Evolutionary conservation across 2,888 invertebrate genomes (phyloP).

Genomic region (Ennomos erosarius): DNA sequence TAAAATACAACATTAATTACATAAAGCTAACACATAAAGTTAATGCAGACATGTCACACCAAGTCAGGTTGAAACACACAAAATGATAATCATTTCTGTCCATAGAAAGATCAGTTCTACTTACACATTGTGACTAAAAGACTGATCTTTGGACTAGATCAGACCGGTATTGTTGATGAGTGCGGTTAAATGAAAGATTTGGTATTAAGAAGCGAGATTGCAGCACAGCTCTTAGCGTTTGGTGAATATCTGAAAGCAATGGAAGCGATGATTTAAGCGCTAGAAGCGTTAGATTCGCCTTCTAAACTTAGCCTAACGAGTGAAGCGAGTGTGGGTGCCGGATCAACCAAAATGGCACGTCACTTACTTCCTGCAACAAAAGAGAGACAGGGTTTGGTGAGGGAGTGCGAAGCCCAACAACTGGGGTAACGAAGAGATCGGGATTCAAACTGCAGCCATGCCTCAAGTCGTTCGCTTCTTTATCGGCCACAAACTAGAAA

Average conservation of each 20-base stretch:
- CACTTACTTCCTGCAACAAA: slow-evolving; percentile 86
- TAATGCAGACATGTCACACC: slow-evolving; percentile 51
- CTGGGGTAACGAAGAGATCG: slow-evolving; percentile 60
- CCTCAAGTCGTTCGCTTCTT: slow-evolving; percentile 58
- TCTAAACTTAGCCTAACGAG: slow-evolving; percentile 77
- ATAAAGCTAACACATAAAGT: slow-evolving; percentile 55
- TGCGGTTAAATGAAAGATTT: slow-evolving; percentile 56
- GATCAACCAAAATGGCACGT: slow-evolving; percentile 80
- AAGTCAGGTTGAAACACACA: slow-evolving; percentile 41
- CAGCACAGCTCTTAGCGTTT: slow-evolving; percentile 58
- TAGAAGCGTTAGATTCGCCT: slow-evolving; percentile 73
- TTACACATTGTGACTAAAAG: slow-evolving; percentile 48
- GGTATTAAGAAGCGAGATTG: slow-evolving; percentile 59
- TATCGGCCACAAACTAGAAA: slow-evolving; percentile 50
- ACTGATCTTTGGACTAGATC: slow-evolving; percentile 55
- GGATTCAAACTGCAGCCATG: slow-evolving; percentile 67
- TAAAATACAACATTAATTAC: slow-evolving; percentile 46
- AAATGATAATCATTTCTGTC: slow-evolving; percentile 42
- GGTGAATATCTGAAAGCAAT: slow-evolving; percentile 70
- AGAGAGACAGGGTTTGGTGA: slow-evolving; percentile 79
- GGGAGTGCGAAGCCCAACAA: slow-evolving; percentile 75
- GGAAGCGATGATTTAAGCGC: slow-evolving; percentile 70
- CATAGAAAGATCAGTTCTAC: slow-evolving; percentile 60
- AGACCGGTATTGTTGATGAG: slow-evolving; percentile 42
- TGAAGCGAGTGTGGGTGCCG: slow-evolving; percentile 79